A percentile compares a stretch with the other conserved stretches of the same genome.
Conservation (phyloP, 92 coral and sea anemone genomes). For the Heliopora coerulea region DNA sequence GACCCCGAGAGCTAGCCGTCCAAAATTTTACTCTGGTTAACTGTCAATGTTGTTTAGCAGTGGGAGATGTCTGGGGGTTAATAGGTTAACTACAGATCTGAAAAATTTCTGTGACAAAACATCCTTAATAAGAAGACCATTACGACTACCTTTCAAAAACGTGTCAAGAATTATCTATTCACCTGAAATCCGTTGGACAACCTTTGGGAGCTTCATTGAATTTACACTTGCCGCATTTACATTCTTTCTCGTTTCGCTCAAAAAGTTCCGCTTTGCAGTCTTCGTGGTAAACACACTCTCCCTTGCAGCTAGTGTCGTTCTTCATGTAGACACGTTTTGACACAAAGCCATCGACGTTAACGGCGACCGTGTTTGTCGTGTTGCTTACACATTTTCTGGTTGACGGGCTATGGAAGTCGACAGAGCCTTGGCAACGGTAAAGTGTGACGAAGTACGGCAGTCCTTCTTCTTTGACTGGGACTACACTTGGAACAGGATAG, state of each 20-base stretch:
- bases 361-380: background rate
- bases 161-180: no score
- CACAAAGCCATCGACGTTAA: background rate
- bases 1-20: no score
- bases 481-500: slow-evolving; percentile 2
- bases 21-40: no score
- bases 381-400: background rate
- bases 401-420: background rate
- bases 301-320: slow-evolving; percentile 24
- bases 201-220: background rate
- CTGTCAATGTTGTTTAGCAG: no score
- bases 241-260: background rate
- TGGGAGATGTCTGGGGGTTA: no score
- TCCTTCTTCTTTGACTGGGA: background rate
- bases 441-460: slow-evolving; percentile 14
- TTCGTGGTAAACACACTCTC: background rate
- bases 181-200: no score
- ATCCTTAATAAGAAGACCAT: no score
- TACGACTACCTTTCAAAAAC: no score
- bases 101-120: no score
- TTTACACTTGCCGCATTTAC: slow-evolving; percentile 1
- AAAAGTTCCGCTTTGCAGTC: background rate
- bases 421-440: slow-evolving; percentile 25
- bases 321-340: background rate
- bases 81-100: no score